Conservation (phyloP, 2,113 vertebrate genomes). For the Oryctolagus cuniculus region DNA sequence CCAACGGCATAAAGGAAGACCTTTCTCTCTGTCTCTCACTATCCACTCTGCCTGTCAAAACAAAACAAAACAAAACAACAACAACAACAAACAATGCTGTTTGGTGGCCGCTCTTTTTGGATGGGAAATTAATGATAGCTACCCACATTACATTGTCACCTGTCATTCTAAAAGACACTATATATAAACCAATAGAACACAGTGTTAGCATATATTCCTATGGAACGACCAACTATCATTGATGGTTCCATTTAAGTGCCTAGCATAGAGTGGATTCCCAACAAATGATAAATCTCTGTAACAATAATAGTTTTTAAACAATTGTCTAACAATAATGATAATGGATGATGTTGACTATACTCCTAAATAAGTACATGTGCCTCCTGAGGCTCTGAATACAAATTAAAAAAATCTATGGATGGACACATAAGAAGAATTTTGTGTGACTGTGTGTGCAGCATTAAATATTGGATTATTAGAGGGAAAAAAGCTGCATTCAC, state of each 20-base stretch:
- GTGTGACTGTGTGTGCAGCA: not conserved
- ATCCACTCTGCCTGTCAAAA: no score
- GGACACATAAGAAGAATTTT: constrained; percentile 3
- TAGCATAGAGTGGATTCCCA: not conserved
- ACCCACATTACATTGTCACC: not conserved
- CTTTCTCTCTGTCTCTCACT: no score
- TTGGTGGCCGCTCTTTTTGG: not conserved
- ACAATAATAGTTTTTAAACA: not conserved
- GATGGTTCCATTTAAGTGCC: not conserved
- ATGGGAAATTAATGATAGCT: not conserved
- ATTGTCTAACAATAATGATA: not conserved
- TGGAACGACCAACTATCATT: not conserved
- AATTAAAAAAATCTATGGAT: not conserved
- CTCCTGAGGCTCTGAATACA: constrained; percentile 10
- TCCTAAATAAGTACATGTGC: not conserved
- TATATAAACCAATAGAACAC: not conserved
- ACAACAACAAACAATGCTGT: no score
- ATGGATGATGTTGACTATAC: not conserved
- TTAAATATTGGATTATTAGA: constrained; percentile 17
- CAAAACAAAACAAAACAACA: no score
- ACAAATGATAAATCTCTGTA: not conserved
- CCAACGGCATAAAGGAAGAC: no score
- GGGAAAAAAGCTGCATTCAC: not conserved
- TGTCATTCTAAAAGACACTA: not conserved
- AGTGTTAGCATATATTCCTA: not conserved